phyloP scores from a whole-genome alignment of 2,797 vertebrate genomes.

The Enteromius afrohamiltoni region DNA sequence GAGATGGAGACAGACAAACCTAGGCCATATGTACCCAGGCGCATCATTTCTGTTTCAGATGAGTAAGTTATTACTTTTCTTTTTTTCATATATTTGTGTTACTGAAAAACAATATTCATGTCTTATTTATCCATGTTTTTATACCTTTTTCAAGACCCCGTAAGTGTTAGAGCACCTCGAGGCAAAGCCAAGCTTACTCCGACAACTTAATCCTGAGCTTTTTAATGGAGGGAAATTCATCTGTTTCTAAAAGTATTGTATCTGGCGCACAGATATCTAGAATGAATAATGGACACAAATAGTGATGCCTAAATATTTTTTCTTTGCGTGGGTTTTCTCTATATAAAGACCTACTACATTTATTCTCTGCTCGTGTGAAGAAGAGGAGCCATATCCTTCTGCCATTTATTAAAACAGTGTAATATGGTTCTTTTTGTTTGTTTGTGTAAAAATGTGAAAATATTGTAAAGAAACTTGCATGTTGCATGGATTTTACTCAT shows the following conservation, averaged over 20 bases:
- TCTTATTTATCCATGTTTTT: background rate
- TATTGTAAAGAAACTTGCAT: background rate
- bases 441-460: background rate
- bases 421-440: background rate
- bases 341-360: background rate
- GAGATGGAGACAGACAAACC: conserved; percentile 33
- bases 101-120: background rate
- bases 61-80: conserved; percentile 5
- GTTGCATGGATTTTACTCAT: background rate
- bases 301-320: background rate
- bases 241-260: background rate
- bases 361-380: background rate
- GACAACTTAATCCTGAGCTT: background rate
- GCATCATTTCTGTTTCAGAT: background rate
- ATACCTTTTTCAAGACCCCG: background rate
- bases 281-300: background rate
- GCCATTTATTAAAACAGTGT: background rate
- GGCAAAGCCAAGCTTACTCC: background rate
- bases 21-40: background rate
- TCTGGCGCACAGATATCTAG: background rate
- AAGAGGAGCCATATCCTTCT: background rate
- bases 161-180: background rate
- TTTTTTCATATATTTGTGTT: background rate
- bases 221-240: background rate
- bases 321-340: background rate